These are phyloP conservation scores for Uloborus plumipes DNA, from an alignment of 2,888 invertebrate genomes.

Conservation along the genomic window DNA sequence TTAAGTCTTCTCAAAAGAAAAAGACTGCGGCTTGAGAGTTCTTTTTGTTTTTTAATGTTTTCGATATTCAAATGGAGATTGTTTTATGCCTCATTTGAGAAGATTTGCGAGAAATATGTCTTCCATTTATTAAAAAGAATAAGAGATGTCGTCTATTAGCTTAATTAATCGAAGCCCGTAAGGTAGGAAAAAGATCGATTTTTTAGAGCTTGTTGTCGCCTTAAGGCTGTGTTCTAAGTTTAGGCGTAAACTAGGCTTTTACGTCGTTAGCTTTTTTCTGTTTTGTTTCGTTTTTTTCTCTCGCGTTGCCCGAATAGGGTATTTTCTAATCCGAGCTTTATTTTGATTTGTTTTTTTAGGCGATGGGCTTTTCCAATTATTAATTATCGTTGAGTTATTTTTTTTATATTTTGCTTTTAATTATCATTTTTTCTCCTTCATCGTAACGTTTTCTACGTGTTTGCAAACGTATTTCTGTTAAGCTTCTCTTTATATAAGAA, in stretches of 20 bases:
- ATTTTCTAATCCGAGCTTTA: constrained; percentile 40
- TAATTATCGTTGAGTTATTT: constrained; percentile 48
- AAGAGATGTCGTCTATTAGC: constrained; percentile 56
- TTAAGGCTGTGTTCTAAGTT: constrained; percentile 36
- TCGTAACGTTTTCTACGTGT: constrained; percentile 17
- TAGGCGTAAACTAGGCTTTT: constrained; percentile 54
- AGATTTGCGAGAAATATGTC: constrained; percentile 43
- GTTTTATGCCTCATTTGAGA: constrained; percentile 51
- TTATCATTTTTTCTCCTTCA: constrained; percentile 27
- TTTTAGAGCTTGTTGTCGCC: constrained; percentile 30
- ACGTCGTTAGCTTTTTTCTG: constrained; percentile 34
- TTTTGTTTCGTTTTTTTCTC: constrained; percentile 13
- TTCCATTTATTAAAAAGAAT: constrained; percentile 55
- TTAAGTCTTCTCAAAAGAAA: constrained; percentile 37
- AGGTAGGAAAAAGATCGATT: constrained; percentile 46
- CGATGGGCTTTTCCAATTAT: constrained; percentile 51
- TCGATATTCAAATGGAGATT: constrained; percentile 57
- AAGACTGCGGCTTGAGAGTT: constrained; percentile 25
- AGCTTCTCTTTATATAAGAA: constrained; percentile 14
- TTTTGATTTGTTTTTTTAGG: constrained; percentile 57
- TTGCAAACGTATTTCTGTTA: constrained; percentile 23
- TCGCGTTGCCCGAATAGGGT: constrained; percentile 2
- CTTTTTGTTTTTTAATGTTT: constrained; percentile 19
- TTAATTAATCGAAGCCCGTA: constrained; percentile 61
- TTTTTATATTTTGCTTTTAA: constrained; percentile 47